Evolutionary conservation across 1,140 invertebrate species (phyloP).

Genomic region (Pseudomyrmex flavicornis): DNA sequence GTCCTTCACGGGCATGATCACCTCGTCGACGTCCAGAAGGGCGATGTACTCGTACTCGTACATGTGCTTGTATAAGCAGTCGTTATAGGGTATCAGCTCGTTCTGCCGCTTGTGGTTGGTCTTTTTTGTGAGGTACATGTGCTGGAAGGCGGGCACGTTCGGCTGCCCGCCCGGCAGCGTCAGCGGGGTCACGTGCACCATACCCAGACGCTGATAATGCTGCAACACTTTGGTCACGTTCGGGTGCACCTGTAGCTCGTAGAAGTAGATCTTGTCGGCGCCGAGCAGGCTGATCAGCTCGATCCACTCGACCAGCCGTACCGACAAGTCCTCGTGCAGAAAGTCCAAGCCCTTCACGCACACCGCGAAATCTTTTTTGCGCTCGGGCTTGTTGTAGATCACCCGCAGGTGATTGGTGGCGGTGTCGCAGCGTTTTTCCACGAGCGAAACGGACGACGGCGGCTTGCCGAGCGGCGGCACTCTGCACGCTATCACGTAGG

Average conservation of each 20-base stretch:
- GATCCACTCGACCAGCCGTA: constrained; percentile 97
- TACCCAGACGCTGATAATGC: constrained; percentile 91
- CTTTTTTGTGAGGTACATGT: constrained; percentile 95
- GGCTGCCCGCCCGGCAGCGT: constrained; percentile 96
- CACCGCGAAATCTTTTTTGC: constrained; percentile 94
- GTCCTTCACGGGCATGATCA: constrained; percentile 95
- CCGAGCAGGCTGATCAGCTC: constrained; percentile 94
- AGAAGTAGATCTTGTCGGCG: constrained; percentile 97
- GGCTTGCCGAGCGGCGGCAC: constrained; percentile 90
- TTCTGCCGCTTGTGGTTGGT: constrained; percentile 97
- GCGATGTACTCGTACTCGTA: constrained; percentile 96
- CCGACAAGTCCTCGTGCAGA: constrained; percentile 95
- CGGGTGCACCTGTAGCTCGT: constrained; percentile 94
- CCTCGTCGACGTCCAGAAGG: constrained; percentile 96
- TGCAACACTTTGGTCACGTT: constrained; percentile 95
- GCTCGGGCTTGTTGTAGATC: constrained; percentile 91
- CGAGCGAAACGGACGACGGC: constrained; percentile 94
- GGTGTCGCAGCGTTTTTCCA: constrained; percentile 93
- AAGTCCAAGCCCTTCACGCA: constrained; percentile 98
- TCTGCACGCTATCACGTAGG: constrained; percentile 95
- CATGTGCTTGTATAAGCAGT: constrained; percentile 97
- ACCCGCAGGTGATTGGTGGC: constrained; percentile 95
- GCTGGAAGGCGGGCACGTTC: constrained; percentile 94
- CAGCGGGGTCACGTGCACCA: constrained; percentile 93
- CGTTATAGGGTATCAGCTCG: constrained; percentile 98